phyloP scores from a whole-genome alignment of 1,140 invertebrate species.

The Cardiocondyla obscurior region DNA sequence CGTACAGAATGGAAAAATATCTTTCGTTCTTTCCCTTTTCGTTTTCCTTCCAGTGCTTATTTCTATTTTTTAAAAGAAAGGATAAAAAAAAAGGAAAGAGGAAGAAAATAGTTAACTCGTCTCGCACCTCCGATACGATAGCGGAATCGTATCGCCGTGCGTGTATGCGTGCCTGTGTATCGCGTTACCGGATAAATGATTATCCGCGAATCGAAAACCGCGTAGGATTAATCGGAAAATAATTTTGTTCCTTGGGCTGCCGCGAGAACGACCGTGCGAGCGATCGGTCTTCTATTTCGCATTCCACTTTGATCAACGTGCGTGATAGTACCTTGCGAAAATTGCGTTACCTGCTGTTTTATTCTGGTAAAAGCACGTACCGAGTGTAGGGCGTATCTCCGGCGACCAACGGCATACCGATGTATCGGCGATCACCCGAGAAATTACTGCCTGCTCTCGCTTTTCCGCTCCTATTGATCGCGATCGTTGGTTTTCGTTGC shows the following conservation, averaged over 20 bases:
- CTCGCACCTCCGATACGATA: background rate
- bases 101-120: background rate
- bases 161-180: no score
- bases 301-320: conserved; percentile 51
- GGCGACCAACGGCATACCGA: conserved; percentile 15
- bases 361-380: conserved; percentile 35
- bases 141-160: conserved; percentile 2
- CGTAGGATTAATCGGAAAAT: conserved; percentile 44
- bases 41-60: conserved; percentile 7
- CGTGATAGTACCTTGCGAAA: conserved; percentile 43
- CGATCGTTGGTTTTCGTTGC: conserved; percentile 29
- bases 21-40: conserved; percentile 2
- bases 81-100: no score
- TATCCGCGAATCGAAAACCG: conserved; percentile 36
- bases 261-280: background rate
- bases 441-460: conserved; percentile 4
- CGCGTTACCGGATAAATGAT: conserved; percentile 2
- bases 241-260: conserved; percentile 13
- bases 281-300: conserved; percentile 42
- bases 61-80: background rate
- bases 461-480: background rate
- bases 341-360: conserved; percentile 42
- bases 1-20: conserved; percentile 45
- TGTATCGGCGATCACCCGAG: conserved; percentile 30
- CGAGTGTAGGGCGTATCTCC: background rate